Evolutionary conservation across 2,888 invertebrate species (phyloP).

Genomic region (Andrena camellia): DNA sequence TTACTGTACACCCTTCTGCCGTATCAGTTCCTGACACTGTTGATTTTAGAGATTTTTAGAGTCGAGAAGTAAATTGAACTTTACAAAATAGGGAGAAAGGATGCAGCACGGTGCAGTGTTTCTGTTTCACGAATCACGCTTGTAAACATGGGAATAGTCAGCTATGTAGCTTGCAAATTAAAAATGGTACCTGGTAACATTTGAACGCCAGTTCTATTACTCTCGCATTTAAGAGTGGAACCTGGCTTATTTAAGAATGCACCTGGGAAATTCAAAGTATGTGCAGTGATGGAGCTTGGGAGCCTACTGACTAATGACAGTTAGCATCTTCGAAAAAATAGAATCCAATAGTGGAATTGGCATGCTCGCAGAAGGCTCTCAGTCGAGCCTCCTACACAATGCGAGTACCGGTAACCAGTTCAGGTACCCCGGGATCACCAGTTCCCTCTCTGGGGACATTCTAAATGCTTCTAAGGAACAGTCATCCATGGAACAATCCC

Average conservation of each 20-base stretch:
- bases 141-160: background rate
- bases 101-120: too few relatives aligned
- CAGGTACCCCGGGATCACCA: too few relatives aligned
- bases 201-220: background rate
- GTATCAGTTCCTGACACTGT: too few relatives aligned
- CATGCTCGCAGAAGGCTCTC: too few relatives aligned
- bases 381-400: too few relatives aligned
- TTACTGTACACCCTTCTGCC: too few relatives aligned
- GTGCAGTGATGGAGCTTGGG: background rate
- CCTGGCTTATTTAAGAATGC: background rate
- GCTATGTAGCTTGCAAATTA: background rate
- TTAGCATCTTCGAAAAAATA: too few relatives aligned
- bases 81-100: background rate
- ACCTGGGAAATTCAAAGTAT: background rate
- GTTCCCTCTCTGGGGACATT: too few relatives aligned
- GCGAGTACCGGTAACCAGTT: too few relatives aligned
- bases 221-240: background rate
- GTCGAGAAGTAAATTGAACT: background rate
- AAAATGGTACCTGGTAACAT: background rate
- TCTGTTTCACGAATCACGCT: background rate
- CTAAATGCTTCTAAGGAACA: too few relatives aligned
- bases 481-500: too few relatives aligned
- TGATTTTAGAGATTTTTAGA: conserved; percentile 12
- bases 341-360: too few relatives aligned
- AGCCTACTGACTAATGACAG: background rate